These are phyloP conservation scores for Periphyllus acericola DNA, from an alignment of 2,888 invertebrate species.

Conservation along the genomic window DNA sequence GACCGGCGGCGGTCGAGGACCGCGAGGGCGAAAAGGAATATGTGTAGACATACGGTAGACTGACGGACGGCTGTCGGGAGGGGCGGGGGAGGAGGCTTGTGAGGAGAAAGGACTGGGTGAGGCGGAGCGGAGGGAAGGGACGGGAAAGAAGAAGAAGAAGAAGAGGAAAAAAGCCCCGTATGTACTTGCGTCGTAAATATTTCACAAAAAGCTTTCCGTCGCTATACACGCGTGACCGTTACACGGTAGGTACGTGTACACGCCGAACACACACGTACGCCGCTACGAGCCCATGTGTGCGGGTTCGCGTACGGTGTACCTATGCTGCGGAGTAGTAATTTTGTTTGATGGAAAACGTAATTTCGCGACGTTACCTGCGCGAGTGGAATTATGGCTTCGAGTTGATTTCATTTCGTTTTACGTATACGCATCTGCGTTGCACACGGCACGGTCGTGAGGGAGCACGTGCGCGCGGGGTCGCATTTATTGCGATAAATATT, in stretches of 20 bases:
- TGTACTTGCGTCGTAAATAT: constrained; percentile 46
- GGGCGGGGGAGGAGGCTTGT: no score
- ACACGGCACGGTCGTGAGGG: no score
- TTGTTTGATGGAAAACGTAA: constrained; percentile 52
- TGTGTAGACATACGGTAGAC: no score
- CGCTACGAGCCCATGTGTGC: background rate
- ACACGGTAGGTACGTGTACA: background rate
- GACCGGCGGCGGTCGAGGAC: no score
- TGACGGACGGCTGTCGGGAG: no score
- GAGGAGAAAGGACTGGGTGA: no score
- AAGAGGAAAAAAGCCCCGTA: background rate
- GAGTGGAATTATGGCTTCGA: background rate
- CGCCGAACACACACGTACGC: background rate
- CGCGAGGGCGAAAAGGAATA: background rate
- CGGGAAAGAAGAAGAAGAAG: background rate
- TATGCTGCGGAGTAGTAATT: background rate
- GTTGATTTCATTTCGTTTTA: background rate
- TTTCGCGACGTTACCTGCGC: constrained; percentile 20
- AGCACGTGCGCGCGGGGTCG: no score
- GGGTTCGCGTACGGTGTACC: background rate
- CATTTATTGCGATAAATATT: no score
- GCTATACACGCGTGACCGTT: constrained; percentile 50
- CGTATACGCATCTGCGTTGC: no score
- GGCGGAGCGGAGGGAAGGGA: background rate
- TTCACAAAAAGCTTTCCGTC: constrained; percentile 58